Evolutionary conservation across 2,113 vertebrate species (phyloP).

Genomic region (Leptodactylus fuscus): DNA sequence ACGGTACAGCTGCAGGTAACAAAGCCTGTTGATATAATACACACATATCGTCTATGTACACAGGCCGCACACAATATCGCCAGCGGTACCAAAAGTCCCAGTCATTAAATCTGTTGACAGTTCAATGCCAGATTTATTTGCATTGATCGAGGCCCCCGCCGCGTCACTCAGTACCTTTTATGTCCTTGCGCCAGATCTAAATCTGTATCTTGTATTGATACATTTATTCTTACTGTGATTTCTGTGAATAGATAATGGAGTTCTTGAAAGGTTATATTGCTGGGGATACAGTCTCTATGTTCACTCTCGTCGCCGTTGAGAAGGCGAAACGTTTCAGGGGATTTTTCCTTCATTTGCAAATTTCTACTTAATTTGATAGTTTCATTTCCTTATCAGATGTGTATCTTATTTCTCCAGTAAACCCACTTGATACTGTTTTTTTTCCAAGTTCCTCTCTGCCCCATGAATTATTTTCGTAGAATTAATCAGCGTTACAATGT

Average conservation of each 20-base stretch:
- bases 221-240: slow-evolving; percentile 41
- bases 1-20: slow-evolving; percentile 74
- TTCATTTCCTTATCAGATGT: slow-evolving; percentile 11
- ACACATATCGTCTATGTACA: slow-evolving; percentile 75
- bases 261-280: neutral
- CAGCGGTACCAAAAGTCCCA: slow-evolving; percentile 58
- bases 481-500: neutral
- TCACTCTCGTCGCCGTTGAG: neutral
- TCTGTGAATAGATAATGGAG: neutral
- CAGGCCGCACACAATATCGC: slow-evolving; percentile 57
- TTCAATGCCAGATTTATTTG: slow-evolving; percentile 56
- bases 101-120: slow-evolving; percentile 78
- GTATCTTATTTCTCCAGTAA: neutral
- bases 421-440: neutral
- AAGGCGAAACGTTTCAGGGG: neutral
- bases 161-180: neutral
- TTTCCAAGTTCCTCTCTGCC: neutral
- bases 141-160: neutral
- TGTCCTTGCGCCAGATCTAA: neutral
- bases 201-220: slow-evolving; percentile 35
- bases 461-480: neutral
- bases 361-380: neutral
- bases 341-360: slow-evolving; percentile 10
- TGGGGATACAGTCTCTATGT: neutral
- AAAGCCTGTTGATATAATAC: slow-evolving; percentile 82